A percentile compares a stretch with the other conserved stretches of the same genome.
These are phyloP conservation scores for Zosterops pallidus DNA, from an alignment of 2,113 vertebrate genomes.

Conservation along the genomic window DNA sequence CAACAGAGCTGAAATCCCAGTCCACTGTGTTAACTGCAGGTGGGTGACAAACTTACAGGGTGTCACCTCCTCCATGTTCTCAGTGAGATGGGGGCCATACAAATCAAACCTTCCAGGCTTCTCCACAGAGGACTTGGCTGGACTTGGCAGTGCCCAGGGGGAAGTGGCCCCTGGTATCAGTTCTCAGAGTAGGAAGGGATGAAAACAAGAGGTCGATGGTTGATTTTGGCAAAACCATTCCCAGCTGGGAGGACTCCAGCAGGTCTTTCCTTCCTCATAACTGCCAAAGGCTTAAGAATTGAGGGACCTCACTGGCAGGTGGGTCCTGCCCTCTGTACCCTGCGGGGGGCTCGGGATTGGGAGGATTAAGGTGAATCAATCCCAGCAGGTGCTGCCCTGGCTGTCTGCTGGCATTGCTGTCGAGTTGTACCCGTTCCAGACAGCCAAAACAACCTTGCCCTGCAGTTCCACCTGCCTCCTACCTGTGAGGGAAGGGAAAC, in stretches of 20 bases:
- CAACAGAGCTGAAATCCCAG: neutral
- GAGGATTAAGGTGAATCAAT: neutral
- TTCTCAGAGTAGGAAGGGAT: neutral
- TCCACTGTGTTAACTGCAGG: neutral
- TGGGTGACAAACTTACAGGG: neutral
- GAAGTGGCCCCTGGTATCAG: neutral
- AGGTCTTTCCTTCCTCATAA: neutral
- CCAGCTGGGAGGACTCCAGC: neutral
- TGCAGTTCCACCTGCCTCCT: neutral
- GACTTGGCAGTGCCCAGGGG: neutral
- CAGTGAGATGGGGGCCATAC: neutral
- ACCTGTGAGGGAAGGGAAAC: neutral
- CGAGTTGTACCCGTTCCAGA: accelerated
- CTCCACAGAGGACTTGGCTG: neutral
- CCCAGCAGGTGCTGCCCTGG: neutral
- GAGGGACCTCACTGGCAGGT: neutral
- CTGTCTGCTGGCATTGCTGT: neutral
- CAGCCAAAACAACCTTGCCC: neutral
- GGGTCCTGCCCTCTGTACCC: neutral
- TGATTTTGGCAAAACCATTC: neutral
- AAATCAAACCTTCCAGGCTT: neutral
- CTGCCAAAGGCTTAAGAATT: neutral
- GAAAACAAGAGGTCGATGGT: neutral
- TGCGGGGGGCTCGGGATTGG: neutral
- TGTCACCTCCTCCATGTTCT: neutral